Base-by-base conservation (phyloP, 2,888 invertebrate species). In the Pristionchus entomophagus region DNA sequence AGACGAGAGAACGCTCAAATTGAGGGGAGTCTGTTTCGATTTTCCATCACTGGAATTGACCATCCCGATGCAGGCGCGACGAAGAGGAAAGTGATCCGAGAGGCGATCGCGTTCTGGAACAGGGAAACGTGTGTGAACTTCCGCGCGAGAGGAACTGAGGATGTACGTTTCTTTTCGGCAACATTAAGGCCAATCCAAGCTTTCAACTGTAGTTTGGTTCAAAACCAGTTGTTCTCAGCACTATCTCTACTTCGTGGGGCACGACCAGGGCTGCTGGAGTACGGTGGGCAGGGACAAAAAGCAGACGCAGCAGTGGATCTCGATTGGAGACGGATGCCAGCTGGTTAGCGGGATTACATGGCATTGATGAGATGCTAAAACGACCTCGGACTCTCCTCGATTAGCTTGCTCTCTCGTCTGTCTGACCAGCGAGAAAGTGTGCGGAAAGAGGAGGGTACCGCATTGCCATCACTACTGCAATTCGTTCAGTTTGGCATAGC, bases 221-320 rank as follows among this genome's bases (percentile, higher is more conserved):
- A 17, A 56, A 73, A 35, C 22, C 6, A 19, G 26, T 14, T n/a
- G 29, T 29, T 56, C 38, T 0, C 84, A 84, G 84, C 17, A 41
- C 1, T 49, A 84, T 35, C 35, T 84, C 8, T 53, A 56, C 38
- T 85, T 73, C 56, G 77, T 85, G 45, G 84, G 65, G 19, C 84
- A 84, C 62, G 85, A 85, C 32, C 19, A 53, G 19, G 85, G 85
- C 0, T 85, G 85, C 29, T 85, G 85, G 85, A 73, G 73, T 51
- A 77, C 77, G 22, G 85, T 85, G 38, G 85, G 85, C 32, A 73
- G 41, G 26, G 85, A 85, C 32, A 49, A 10, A 5, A 73, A 19
- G 38, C 85, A 85, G 85, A 56, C n/a, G 8, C 51, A 73, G 12
- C 85, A 85, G 26, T 53, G 51, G 73, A 51, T 85, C 5, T 85